These are phyloP conservation scores for Channa maculata DNA, from an alignment of 2,113 vertebrate species.

Conservation along the genomic window DNA sequence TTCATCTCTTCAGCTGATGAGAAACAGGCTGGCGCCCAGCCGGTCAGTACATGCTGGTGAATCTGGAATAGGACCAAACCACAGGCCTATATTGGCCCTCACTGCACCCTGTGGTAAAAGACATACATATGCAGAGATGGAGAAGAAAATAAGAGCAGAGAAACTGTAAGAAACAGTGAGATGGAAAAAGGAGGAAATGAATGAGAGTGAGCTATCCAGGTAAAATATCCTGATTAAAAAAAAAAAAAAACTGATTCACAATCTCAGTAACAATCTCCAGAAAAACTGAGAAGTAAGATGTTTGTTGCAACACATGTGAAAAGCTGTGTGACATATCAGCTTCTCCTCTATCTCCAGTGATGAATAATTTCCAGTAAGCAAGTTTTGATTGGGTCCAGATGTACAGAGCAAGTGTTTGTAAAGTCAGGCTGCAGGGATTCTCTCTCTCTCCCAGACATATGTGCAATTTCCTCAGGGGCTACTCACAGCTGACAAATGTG, in stretches of 20 bases:
- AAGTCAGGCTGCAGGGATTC: slow-evolving; percentile 38
- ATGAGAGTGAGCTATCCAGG: not conserved
- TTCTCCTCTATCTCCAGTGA: slow-evolving; percentile 32
- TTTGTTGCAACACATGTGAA: slow-evolving; percentile 11
- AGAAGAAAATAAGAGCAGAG: not conserved
- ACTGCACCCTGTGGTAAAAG: slow-evolving; percentile 22
- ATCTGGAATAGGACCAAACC: slow-evolving; percentile 61
- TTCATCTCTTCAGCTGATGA: slow-evolving; percentile 66
- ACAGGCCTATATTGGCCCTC: slow-evolving; percentile 31
- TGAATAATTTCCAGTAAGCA: slow-evolving; percentile 66
- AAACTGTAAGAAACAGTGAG: not conserved
- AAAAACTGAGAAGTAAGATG: slow-evolving; percentile 2
- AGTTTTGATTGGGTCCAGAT: slow-evolving; percentile 74
- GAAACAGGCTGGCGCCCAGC: slow-evolving; percentile 61
- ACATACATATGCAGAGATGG: slow-evolving; percentile 14
- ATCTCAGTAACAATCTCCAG: no score
- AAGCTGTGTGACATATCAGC: slow-evolving; percentile 34
- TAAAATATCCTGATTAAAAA: not conserved
- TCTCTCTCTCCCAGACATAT: slow-evolving; percentile 65
- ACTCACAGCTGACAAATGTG: slow-evolving; percentile 75
- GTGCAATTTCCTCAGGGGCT: slow-evolving; percentile 70
- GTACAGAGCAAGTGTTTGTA: slow-evolving; percentile 55
- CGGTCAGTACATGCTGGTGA: slow-evolving; percentile 30
- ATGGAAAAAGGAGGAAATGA: not conserved
- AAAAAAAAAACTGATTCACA: not conserved